phyloP scores from a whole-genome alignment of 1,140 invertebrate species.

The Drosophila tropicalis region DNA sequence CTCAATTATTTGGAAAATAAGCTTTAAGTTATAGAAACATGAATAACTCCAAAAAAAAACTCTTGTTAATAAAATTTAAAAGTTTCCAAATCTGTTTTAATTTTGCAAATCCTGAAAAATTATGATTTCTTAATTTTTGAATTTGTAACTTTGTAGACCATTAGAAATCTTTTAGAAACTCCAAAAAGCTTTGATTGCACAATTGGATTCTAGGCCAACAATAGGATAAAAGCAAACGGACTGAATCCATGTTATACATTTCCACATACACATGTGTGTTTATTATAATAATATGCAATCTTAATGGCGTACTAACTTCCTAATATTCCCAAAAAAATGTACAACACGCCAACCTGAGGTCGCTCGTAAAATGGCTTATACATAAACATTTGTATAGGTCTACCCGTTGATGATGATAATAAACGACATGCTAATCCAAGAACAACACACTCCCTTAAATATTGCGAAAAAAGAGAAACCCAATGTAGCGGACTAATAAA shows the following conservation, averaged over 20 bases:
- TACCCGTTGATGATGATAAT: background rate
- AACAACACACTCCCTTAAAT: constrained; percentile 32
- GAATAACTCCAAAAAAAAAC: too few species aligned
- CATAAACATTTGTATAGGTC: background rate
- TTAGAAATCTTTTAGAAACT: background rate
- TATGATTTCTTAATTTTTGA: too few species aligned
- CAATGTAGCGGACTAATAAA: constrained; percentile 41
- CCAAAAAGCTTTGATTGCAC: background rate
- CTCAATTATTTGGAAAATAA: too few species aligned
- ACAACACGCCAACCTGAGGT: background rate
- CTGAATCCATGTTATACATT: background rate
- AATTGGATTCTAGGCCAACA: background rate
- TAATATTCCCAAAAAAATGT: background rate
- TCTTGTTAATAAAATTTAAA: too few species aligned
- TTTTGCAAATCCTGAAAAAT: too few species aligned
- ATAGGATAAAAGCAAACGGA: background rate
- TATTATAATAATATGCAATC: constrained; percentile 15
- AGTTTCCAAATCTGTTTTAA: too few species aligned
- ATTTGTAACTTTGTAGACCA: too few species aligned
- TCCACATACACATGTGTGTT: background rate
- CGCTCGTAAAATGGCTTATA: constrained; percentile 1
- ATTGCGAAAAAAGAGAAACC: constrained; percentile 41
- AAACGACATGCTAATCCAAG: constrained; percentile 49
- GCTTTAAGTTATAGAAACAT: too few species aligned
- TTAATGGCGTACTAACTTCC: constrained; percentile 9